Base-by-base conservation (phyloP, 92 coral and sea anemone species). In the Heteractis magnifica region DNA sequence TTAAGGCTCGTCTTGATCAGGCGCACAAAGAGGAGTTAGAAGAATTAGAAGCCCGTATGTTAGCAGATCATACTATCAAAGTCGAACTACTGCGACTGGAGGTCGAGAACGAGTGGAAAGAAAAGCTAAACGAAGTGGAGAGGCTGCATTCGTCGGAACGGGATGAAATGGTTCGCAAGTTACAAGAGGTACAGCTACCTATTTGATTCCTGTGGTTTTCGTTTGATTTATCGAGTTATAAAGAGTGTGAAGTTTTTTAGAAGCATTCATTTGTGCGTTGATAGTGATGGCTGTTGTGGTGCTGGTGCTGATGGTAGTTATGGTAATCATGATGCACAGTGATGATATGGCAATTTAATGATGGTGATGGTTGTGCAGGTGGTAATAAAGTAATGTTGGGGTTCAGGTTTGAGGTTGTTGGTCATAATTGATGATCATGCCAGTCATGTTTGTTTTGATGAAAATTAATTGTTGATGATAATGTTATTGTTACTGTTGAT, bases 31-130 rank as follows among this genome's bases (percentile, higher is more conserved):
- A 94, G 56, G 95, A 92, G 90, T 80, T 97, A 83, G 94, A 92
- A 23, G 95, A 94, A 76, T 74, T 94, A 85, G 89, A 94, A 71
- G 98, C 99, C 78, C 88, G 91, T 58, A 82, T 93, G 56, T 83
- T 97, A 75, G 94, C 98, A 13, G 99, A 97, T 72, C 88, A 93
- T 62, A 98, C 94, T 62, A 90, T 97, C 86, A 94, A 89, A 82
- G 95, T 94, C 60, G 98, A 97, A 84, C 86, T 87, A 49, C 83
- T 93, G 53, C 91, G 98, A 49, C 86, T 97, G 80, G 97, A 97
- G 86, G 89, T 95, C 16, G 99, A 94, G 78, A 83, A 88, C 49
- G 95, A 92, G 55, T 94, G 94, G 93, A 89, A 87, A 75, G 89
- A 87, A 41, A 97, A 91, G 80, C 62, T 92, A 44, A 84, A 92